phyloP scores from a whole-genome alignment of 2,888 invertebrate genomes.

The Lamellibrachia satsuma region DNA sequence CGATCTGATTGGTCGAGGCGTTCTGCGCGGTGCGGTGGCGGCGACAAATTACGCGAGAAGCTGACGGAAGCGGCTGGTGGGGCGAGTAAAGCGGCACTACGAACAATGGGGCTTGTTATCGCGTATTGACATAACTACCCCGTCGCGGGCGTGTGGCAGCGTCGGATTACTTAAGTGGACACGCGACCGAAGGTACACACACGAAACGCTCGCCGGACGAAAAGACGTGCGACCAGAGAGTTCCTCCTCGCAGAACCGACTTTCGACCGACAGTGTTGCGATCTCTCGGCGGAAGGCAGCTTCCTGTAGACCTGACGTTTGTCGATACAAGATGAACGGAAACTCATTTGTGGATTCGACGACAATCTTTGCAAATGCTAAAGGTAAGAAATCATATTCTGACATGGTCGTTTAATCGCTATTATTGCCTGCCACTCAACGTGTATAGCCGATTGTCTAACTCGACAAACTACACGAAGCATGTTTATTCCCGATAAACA shows the following conservation, averaged over 20 bases:
- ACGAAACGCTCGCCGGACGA: conserved; percentile 3
- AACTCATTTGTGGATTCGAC: neutral
- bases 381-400: neutral
- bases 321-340: neutral
- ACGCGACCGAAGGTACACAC: neutral
- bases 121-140: conserved; percentile 13
- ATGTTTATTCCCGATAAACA: neutral
- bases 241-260: neutral
- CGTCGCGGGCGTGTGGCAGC: neutral
- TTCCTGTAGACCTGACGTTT: neutral
- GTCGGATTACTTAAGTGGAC: neutral
- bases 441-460: neutral
- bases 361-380: neutral
- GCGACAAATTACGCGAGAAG: neutral
- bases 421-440: neutral
- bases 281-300: neutral
- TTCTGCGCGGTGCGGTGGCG: neutral
- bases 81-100: neutral
- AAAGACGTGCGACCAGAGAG: conserved; percentile 10
- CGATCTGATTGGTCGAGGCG: neutral
- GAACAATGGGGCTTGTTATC: conserved; percentile 12
- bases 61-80: neutral
- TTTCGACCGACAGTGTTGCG: neutral
- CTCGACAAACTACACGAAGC: neutral
- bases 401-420: neutral